These are phyloP conservation scores for Strigamia maritima DNA, from an alignment of 2,888 invertebrate species.

Conservation along the genomic window DNA sequence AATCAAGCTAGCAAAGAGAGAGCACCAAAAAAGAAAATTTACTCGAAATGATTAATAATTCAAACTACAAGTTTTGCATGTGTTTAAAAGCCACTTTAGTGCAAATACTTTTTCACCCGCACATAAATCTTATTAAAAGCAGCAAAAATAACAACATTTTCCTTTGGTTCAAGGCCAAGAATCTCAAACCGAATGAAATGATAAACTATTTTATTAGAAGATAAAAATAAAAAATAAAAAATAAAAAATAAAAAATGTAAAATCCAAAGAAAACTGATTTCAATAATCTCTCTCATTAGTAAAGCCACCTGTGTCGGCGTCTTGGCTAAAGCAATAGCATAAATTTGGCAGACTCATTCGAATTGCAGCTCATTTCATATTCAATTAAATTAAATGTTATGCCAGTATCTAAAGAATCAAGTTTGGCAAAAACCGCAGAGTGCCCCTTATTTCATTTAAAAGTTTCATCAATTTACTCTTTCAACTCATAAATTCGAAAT, in stretches of 20 bases:
- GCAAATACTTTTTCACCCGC: conserved; percentile 12
- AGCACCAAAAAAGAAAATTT: neutral
- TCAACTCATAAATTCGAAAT: neutral
- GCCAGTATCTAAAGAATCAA: neutral
- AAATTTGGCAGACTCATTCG: neutral
- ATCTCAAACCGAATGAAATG: neutral
- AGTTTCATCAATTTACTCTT: conserved; percentile 1
- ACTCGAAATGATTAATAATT: conserved; percentile 5
- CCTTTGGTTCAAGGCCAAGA: neutral
- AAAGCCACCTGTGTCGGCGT: neutral
- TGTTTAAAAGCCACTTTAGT: conserved; percentile 25
- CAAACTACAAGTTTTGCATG: conserved; percentile 25
- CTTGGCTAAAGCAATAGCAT: neutral
- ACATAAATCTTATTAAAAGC: neutral
- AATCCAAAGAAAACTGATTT: neutral
- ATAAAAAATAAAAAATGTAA: neutral
- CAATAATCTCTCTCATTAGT: conserved; percentile 19
- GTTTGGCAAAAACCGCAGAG: neutral
- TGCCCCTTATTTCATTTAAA: conserved; percentile 2
- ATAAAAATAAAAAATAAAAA: neutral
- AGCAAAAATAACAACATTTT: conserved; percentile 6
- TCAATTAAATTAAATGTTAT: conserved; percentile 18
- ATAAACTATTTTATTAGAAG: neutral
- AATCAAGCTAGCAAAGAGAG: neutral
- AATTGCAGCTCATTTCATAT: neutral